Evolutionary conservation across 1,140 invertebrate species (phyloP), one percentile per base, ranked within the genome.

Genomic region (Ostrea edulis): DNA sequence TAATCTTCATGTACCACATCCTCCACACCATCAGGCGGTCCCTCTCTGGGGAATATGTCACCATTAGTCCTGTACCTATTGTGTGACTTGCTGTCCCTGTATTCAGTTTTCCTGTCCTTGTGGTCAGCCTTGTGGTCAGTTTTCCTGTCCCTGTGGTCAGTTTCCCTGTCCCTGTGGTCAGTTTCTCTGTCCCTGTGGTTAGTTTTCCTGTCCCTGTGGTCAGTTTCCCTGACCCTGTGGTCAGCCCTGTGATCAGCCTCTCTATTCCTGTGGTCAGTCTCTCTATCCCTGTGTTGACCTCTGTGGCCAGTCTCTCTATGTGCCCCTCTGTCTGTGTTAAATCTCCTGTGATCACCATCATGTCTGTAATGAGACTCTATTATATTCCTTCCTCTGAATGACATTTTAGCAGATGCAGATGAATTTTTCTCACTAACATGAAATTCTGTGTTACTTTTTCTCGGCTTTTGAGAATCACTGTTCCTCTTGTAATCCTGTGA

Each of bases 1-100:
- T 85, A 85, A 55, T 85, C 83, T 8, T 58, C 35, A 58, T 85
- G 83, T 17, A 58, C 58, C n/a, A 85, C n/a, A 20, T 62, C 83
- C 9, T 58, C 54, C 4, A 58, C 14, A 12, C 58, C 54, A 9
- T 25, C 17, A 17, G n/a, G n/a, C 0, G 83, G 44, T 52, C 52
- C 52, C 20, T 22, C 82, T 25, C 68, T 29, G 0, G 9, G 22
- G 25, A 77, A 77, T 12, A 14, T 29, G 5, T 58, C 58, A 29
- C 22, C 29, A 77, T 77, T 29, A 77, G 8, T n/a, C 35, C 35
- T 44, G 35, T 44, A 44, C 55, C 14, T 62, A 22, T 35, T 20
- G 14, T 81, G 14, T 29, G 8, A 22, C 2, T 4, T 83, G 12
- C 20, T 54, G n/a, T 17, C 55, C 20, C 1, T 62, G 71, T 35